Evolutionary conservation across 2,797 vertebrate genomes (phyloP).

Genomic region (Chaetophractus vellerosus): DNA sequence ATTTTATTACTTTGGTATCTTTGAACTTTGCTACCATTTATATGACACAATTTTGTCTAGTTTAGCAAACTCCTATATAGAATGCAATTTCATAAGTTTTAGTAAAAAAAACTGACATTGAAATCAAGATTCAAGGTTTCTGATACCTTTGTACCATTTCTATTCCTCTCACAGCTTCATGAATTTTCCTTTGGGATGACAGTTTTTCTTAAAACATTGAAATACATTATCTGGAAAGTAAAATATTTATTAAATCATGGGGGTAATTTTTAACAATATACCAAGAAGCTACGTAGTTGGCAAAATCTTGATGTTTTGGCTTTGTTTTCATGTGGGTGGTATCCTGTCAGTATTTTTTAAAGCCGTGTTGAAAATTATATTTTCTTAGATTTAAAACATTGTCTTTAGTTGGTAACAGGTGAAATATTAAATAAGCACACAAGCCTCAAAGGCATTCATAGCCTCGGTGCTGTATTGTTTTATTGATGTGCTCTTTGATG

Average conservation of each 20-base stretch:
- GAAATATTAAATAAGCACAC: conserved; percentile 66
- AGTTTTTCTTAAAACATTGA: conserved; percentile 46
- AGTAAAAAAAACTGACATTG: conserved; percentile 23
- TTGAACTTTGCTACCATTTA: neutral
- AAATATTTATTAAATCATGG: conserved; percentile 28
- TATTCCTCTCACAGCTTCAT: neutral
- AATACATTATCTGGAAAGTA: neutral
- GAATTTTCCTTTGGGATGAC: neutral
- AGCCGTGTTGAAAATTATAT: conserved; percentile 46
- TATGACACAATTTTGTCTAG: neutral
- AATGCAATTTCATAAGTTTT: neutral
- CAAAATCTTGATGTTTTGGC: neutral
- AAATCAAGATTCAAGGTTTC: neutral
- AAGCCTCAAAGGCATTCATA: neutral
- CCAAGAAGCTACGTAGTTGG: conserved; percentile 6
- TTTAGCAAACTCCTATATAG: neutral
- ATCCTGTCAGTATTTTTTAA: neutral
- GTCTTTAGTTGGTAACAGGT: conserved; percentile 53
- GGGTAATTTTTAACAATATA: conserved; percentile 33
- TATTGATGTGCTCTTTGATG: conserved; percentile 18
- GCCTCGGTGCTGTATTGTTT: neutral
- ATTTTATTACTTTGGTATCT: neutral
- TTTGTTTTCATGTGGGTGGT: conserved; percentile 34
- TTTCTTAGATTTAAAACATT: conserved; percentile 60
- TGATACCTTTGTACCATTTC: neutral